phyloP scores from a whole-genome alignment of 2,113 vertebrate genomes.

The Chamaetylas fuelleborni region DNA sequence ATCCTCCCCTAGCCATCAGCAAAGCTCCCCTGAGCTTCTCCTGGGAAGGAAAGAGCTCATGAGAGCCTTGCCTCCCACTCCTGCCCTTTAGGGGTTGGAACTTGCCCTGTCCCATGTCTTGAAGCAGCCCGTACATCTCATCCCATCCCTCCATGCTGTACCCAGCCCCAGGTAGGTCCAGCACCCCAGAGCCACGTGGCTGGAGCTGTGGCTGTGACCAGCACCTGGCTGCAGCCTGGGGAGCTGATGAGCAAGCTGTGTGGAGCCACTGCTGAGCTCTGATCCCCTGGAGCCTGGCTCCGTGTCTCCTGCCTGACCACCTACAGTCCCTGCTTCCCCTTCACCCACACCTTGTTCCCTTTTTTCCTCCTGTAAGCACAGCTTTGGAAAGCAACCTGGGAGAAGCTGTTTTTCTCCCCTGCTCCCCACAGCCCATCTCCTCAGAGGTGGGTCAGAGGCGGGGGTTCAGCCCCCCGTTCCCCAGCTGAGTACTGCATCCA shows the following conservation, averaged over 20 bases:
- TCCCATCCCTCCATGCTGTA: neutral
- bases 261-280: neutral
- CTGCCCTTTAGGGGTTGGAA: neutral
- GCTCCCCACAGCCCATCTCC: neutral
- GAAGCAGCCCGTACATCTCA: rapidly evolving
- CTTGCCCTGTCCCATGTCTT: neutral
- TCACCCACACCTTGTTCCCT: neutral
- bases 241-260: neutral
- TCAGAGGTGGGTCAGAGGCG: neutral
- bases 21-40: neutral
- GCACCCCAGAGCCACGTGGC: neutral
- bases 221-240: neutral
- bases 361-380: neutral
- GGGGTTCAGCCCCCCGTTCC: neutral
- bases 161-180: neutral
- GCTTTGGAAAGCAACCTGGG: neutral
- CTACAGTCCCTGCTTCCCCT: neutral
- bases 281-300: neutral
- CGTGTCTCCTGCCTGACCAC: neutral
- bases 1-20: neutral
- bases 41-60: neutral
- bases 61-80: neutral
- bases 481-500: neutral
- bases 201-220: neutral
- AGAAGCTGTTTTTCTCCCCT: neutral